phyloP scores from a whole-genome alignment of 2,797 vertebrate genomes.

The Pseudochirops corinnae region DNA sequence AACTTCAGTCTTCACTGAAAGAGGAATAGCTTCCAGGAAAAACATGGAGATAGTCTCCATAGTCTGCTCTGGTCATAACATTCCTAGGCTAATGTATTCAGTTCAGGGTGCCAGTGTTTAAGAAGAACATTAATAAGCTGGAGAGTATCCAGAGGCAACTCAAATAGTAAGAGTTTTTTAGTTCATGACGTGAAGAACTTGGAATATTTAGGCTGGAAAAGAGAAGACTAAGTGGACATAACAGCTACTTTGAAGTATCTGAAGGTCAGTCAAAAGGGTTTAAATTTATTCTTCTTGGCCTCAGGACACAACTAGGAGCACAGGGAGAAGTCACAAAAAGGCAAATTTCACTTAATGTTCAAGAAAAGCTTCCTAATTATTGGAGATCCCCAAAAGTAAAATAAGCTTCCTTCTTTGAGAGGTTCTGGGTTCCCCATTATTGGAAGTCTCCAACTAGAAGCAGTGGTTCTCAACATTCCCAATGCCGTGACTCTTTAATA shows the following conservation, averaged over 20 bases:
- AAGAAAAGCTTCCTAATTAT: background rate
- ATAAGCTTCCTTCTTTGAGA: background rate
- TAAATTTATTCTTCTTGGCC: background rate
- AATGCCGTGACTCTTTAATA: too few relatives aligned
- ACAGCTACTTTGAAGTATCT: background rate
- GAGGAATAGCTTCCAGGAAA: background rate
- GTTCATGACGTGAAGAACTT: background rate
- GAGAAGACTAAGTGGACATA: too few relatives aligned
- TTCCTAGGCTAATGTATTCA: background rate
- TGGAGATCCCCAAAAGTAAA: background rate
- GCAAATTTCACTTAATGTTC: background rate
- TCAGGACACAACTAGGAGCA: background rate
- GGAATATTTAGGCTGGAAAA: background rate
- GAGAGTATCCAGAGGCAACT: background rate
- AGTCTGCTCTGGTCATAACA: background rate
- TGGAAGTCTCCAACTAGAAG: background rate
- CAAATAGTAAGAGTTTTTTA: background rate
- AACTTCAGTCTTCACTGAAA: background rate
- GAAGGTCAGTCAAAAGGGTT: background rate
- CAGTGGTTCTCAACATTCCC: too few relatives aligned
- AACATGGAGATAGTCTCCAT: background rate
- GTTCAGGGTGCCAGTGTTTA: background rate
- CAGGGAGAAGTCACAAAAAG: background rate
- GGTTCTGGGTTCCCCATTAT: background rate
- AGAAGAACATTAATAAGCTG: too few relatives aligned